Base-by-base conservation (phyloP, 1,140 invertebrate genomes). In the Antheraea mylitta region DNA sequence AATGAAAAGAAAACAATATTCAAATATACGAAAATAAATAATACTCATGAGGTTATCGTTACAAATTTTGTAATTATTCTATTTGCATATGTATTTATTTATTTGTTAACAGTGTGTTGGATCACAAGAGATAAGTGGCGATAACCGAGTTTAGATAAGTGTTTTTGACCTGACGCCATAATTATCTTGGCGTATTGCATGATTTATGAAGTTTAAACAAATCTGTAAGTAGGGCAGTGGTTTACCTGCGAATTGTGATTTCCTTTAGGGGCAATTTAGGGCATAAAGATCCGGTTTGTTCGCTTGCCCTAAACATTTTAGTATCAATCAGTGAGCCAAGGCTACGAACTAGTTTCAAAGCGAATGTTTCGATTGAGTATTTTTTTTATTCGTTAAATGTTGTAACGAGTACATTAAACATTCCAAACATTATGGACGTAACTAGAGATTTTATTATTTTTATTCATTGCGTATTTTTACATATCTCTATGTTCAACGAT, bases 251-350 rank as follows among this genome's bases (percentile, higher is more conserved):
- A 82, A 86, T 86, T 82, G 78, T 81, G 64, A 78, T 75, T 81
- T 83, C 82, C 78, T 86, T 79, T 79, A 81, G 85, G 78, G 82
- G 80, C 77, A 76, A 89, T 85, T 84, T 76, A 83, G 85, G 81
- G 68, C 82, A 76, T 65, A 73, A 62, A 79, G 78, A 86, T 87
- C 87, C 87, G 82, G 87, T 88, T 85, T 68, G 67, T 62, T 66
- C 71, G 72, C 64, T 68, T 76, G 78, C 71, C 79, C 81, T 73
- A 85, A 87, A 82, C 81, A 75, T 69, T 68, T 72, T 67, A 70
- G 71, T 77, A 76, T 78, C 74, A 79, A 79, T 77, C 76, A 75
- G 71, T 75, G 62, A 75, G 73, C 74, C 79, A 81, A 81, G 79
- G 79, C 77, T 78, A 62, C 58, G 67, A 59, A 18, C 73, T 62